Evolutionary conservation across 2,888 invertebrate genomes (phyloP).

Genomic region (Athalia circularis): DNA sequence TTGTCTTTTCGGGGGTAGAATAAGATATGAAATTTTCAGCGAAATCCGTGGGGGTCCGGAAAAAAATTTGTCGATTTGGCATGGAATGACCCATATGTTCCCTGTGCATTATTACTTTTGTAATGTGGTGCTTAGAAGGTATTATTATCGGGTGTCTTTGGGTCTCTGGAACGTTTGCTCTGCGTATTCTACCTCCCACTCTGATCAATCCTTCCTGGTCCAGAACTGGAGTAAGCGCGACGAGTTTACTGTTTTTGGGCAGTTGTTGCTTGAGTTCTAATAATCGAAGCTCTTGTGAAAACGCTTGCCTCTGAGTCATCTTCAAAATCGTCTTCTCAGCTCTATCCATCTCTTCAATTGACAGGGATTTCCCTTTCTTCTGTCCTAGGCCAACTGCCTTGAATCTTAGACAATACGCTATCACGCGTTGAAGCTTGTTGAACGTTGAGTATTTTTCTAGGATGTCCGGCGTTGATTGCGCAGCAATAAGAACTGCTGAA

Average conservation of each 20-base stretch:
- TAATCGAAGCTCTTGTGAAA: conserved; percentile 51
- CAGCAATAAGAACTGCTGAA: background rate
- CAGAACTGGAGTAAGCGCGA: conserved; percentile 45
- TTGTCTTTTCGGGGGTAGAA: too few species aligned
- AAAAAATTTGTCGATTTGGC: too few species aligned
- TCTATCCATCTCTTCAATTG: background rate
- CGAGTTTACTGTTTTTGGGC: conserved; percentile 39
- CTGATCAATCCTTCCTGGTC: conserved; percentile 49
- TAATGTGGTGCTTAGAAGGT: background rate
- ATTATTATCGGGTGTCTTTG: conserved; percentile 49
- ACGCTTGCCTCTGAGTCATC: conserved; percentile 45
- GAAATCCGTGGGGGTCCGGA: too few species aligned
- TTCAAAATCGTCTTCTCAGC: background rate
- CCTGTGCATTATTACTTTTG: background rate
- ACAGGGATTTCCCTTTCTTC: background rate
- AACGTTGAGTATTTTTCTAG: background rate
- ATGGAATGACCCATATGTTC: too few species aligned
- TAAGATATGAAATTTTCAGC: too few species aligned
- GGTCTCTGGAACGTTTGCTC: conserved; percentile 41
- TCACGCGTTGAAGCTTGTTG: background rate
- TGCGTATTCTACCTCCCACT: conserved; percentile 49
- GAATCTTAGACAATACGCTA: background rate
- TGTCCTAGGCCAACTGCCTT: background rate
- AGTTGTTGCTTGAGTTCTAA: too few species aligned
- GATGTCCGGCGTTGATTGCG: background rate